These are phyloP conservation scores for Caenorhabditis japonica DNA, from an alignment of 2,888 invertebrate genomes.

Conservation along the genomic window DNA sequence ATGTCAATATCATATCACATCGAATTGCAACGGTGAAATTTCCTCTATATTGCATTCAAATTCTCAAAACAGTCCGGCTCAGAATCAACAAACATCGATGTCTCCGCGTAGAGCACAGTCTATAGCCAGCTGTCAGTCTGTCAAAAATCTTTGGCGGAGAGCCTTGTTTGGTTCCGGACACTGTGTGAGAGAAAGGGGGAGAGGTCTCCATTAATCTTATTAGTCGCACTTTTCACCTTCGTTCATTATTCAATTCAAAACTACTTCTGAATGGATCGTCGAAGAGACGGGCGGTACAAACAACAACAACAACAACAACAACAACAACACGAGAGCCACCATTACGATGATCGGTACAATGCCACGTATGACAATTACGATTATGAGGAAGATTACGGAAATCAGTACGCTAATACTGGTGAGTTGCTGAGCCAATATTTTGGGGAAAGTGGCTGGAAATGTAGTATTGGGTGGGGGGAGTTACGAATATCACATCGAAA, in stretches of 20 bases:
- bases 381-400: constrained; percentile 50
- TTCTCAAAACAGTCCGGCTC: too few relatives aligned
- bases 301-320: too few relatives aligned
- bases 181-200: too few relatives aligned
- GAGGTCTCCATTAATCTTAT: constrained; percentile 23
- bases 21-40: too few relatives aligned
- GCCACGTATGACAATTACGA: constrained; percentile 45
- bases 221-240: constrained; percentile 5
- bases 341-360: constrained; percentile 41
- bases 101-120: constrained; percentile 13
- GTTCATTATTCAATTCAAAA: constrained; percentile 12
- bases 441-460: too few relatives aligned
- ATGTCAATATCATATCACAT: too few relatives aligned
- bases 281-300: constrained; percentile 41
- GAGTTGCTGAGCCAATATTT: too few relatives aligned
- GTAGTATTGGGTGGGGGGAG: too few relatives aligned
- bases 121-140: constrained; percentile 46
- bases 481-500: too few relatives aligned
- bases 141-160: constrained; percentile 21
- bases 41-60: too few relatives aligned
- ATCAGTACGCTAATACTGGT: constrained; percentile 44
- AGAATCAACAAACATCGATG: constrained; percentile 33
- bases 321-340: too few relatives aligned
- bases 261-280: constrained; percentile 22
- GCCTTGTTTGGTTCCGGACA: constrained; percentile 49